Evolutionary conservation across 30 jellyfish, hydroid and myxozoan species (phyloP), one percentile per base, ranked within the genome.

Genomic region (Hydractinia symbiolongicarpus): DNA sequence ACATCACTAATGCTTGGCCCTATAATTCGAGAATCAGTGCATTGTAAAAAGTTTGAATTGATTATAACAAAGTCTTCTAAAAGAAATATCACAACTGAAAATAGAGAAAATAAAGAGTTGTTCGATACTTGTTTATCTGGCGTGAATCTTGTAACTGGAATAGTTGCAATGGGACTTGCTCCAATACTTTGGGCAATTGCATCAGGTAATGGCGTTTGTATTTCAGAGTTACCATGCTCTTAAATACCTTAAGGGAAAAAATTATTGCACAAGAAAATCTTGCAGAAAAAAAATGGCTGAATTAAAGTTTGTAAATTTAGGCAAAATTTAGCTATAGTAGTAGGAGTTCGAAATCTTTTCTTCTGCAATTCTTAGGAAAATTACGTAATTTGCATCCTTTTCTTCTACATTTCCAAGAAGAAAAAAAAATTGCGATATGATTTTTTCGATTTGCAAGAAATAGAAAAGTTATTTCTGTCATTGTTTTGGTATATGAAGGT

Each of bases 161-260:
- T 82, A n/a, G 52, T 83, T 13, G 85, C 94, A 9, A 67, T 83
- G 44, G 21, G 77, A 11, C 19, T 55, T 66, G 96, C 90, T 5
- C 73, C 94, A 0, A 21, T 83, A 16, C 76, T 88, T 5, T 88
- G 96, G 96, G 93, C 90, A 17, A 77, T 79, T 5, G 82, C 90
- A 10, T 55, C 94, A 83, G 89, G 96, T 88, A 64, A 7, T 58
- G 19, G 40, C 50, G 19, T 58, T 58, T 58, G 17, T 58, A 58
- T 58, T 2, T 3, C 19, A 11, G 19, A 58, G 15, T 11, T 0
- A 30, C 44, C 44, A 30, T 30, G 44, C 44, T 30, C 44, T 1
- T 30, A 2, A 30, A 30, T 30, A 30, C 44, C 44, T 30, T 30
- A 30, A 30, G 44, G 44, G 44, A 30, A 30, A 2, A 30, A 30